Evolutionary conservation across 2,888 invertebrate genomes (phyloP).

Genomic region (Orthonychiurus folsomi): DNA sequence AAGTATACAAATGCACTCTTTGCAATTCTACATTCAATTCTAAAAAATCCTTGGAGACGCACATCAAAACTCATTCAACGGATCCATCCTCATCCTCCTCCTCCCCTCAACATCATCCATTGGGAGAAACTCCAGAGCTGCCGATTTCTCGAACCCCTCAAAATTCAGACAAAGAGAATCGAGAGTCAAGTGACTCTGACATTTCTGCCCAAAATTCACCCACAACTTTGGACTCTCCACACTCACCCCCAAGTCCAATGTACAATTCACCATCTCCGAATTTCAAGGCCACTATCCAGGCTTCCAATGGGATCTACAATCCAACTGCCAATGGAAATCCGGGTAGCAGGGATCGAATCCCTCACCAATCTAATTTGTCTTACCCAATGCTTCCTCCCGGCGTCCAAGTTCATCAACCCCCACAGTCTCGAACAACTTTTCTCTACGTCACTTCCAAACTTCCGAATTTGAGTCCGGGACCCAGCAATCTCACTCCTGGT

Average conservation of each 20-base stretch:
- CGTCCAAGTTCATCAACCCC: conserved; percentile 39
- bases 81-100: conserved; percentile 21
- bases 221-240: conserved; percentile 32
- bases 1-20: conserved; percentile 84
- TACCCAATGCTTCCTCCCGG: conserved; percentile 40
- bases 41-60: conserved; percentile 82
- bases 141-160: conserved; percentile 31
- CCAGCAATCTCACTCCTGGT: not conserved
- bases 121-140: conserved; percentile 32
- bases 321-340: conserved; percentile 14
- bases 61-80: conserved; percentile 67
- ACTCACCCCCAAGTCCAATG: conserved; percentile 19
- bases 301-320: not conserved
- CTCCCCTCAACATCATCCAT: conserved; percentile 42
- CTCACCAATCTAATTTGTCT: conserved; percentile 27
- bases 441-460: conserved; percentile 40
- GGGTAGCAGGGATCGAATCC: conserved; percentile 18
- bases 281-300: not conserved
- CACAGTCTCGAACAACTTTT: conserved; percentile 39
- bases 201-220: conserved; percentile 42
- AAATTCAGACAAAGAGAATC: conserved; percentile 47
- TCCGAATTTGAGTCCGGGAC: conserved; percentile 16
- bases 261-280: not conserved
- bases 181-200: conserved; percentile 43
- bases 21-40: conserved; percentile 84